These are phyloP conservation scores for Polymixis lichenea DNA, from an alignment of 2,888 invertebrate genomes.

Conservation along the genomic window DNA sequence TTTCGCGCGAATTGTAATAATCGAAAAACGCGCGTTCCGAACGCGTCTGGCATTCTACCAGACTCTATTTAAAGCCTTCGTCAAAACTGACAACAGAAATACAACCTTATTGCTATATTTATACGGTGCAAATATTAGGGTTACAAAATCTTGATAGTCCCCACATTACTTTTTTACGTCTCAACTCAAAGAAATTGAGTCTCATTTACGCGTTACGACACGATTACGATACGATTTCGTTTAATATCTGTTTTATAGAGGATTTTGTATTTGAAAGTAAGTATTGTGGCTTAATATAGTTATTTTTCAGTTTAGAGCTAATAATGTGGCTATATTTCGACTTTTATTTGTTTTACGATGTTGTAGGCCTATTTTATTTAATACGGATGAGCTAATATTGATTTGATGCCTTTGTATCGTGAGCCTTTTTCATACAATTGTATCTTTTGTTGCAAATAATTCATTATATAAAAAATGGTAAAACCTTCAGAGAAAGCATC, in stretches of 20 bases:
- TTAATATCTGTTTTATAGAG: constrained; percentile 51
- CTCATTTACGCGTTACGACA: constrained; percentile 72
- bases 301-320: constrained; percentile 37
- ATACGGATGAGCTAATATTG: constrained; percentile 27
- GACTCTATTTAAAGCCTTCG: constrained; percentile 77
- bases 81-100: constrained; percentile 23
- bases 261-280: constrained; percentile 43
- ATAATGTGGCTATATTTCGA: constrained; percentile 24
- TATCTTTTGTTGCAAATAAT: not conserved
- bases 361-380: constrained; percentile 6
- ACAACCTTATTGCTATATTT: constrained; percentile 3
- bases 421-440: not conserved
- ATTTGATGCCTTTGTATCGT: not conserved
- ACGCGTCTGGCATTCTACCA: constrained; percentile 80
- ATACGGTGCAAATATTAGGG: constrained; percentile 26
- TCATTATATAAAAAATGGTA: not conserved
- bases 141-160: constrained; percentile 35
- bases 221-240: constrained; percentile 72
- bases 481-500: not conserved
- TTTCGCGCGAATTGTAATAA: constrained; percentile 81
- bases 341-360: constrained; percentile 36
- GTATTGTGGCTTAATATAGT: constrained; percentile 46
- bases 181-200: constrained; percentile 77
- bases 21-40: constrained; percentile 80
- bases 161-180: constrained; percentile 77